Evolutionary conservation across 2,797 vertebrate species (phyloP), one percentile per base, ranked within the genome.

Genomic region (Clarias laeviceps): DNA sequence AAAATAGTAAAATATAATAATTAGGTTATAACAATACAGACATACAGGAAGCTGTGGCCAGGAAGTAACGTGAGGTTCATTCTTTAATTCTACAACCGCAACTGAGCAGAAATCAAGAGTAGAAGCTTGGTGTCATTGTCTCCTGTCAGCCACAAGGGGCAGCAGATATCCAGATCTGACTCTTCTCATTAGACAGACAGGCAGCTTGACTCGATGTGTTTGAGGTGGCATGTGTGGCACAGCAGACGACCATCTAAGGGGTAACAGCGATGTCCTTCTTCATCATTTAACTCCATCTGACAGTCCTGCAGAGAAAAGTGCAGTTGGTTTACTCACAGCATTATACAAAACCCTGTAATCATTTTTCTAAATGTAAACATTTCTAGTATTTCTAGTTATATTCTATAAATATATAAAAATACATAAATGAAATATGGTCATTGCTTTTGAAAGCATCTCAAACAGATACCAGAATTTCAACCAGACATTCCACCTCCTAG

Each of bases 221-320:
- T 96, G 83, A 99, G 94, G 18, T 99, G 98, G 91, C 98, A 99
- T 79, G 95, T 90, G 91, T 98, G 97, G 91, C 98, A 99, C 86
- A 99, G 95, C 73, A 99, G 95, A 88, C 94, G 97, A 83, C 97
- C 96, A 6, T 97, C 96, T 87, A 99, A 94, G 0, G 98, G 98
- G 91, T 97, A 99, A 91, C 98, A 99, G 91, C 97, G 98, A 90
- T 97, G 97, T 1, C 97, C 98, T 0, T 99, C 98, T 87, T 99
- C 97, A 0, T 99, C 98, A 0, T 97, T 99, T 87, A 99, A 95
- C 90, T 99, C 97, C 95, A 97, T 95, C 61, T 96, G 94, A 85
- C 98, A 99, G 91, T 98, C 97, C 98, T 99, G 91, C 32, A 80
- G 85, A 79, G 74, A 82, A 79, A 76, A 22, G 11, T 65, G 5